Evolutionary conservation across 2,797 vertebrate genomes (phyloP).

Genomic region (Tympanoctomys barrerae): DNA sequence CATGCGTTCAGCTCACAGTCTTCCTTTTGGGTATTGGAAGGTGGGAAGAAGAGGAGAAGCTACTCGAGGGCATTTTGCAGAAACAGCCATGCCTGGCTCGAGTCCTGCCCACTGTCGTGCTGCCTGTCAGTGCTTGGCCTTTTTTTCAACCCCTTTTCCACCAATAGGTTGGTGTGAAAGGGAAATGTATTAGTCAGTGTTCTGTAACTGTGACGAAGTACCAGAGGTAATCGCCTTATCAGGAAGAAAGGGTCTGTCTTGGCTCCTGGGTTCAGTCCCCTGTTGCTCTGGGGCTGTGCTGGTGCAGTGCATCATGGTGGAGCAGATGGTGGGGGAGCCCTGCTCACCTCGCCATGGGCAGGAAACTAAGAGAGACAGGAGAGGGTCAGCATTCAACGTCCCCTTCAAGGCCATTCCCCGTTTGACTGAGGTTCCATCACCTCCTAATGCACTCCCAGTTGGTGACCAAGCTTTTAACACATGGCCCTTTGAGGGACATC

Average conservation of each 20-base stretch:
- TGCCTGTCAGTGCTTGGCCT: background rate
- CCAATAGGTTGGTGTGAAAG: background rate
- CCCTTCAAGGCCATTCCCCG: background rate
- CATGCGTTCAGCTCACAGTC: background rate
- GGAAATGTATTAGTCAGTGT: background rate
- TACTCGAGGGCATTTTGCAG: background rate
- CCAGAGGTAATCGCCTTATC: background rate
- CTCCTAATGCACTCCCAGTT: background rate
- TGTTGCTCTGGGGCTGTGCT: background rate
- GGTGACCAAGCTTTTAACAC: background rate
- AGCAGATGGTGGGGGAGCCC: fast-evolving
- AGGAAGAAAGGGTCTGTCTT: background rate
- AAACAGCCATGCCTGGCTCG: background rate
- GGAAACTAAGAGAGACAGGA: background rate
- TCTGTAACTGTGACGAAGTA: background rate
- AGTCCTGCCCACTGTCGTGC: background rate
- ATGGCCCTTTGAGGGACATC: background rate
- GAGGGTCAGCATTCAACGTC: background rate
- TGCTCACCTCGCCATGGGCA: background rate
- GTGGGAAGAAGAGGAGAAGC: background rate
- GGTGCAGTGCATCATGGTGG: fast-evolving
- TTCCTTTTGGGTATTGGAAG: background rate
- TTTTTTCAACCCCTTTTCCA: background rate
- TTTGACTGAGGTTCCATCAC: background rate
- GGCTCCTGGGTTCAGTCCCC: background rate